A percentile compares a stretch with the other conserved stretches of the same genome.
Evolutionary conservation across 2,797 vertebrate species (phyloP).

Genomic region (Sebastes nivosus): DNA sequence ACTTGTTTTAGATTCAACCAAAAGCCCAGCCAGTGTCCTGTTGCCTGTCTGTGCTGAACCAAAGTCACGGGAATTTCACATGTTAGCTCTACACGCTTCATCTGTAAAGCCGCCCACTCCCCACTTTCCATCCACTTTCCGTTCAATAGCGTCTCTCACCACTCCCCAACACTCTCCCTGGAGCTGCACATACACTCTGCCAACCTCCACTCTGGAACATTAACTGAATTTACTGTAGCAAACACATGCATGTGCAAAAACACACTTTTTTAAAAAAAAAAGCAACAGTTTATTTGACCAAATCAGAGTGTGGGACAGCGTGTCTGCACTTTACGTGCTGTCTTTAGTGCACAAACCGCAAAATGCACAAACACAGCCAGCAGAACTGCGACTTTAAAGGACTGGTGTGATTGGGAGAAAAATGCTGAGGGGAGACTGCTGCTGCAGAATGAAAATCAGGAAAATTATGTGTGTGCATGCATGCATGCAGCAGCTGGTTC

Average conservation of each 20-base stretch:
- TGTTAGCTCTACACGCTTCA: constrained; percentile 30
- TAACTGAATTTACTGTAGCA: constrained; percentile 21
- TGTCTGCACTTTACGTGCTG: background rate
- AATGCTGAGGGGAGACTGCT: constrained; percentile 30
- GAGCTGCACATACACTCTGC: constrained; percentile 33
- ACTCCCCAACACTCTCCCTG: constrained; percentile 12
- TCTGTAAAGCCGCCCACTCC: constrained; percentile 57
- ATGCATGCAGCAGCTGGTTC: constrained; percentile 61
- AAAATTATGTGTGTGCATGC: constrained; percentile 7
- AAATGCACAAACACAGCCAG: constrained; percentile 34
- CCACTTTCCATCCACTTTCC: constrained; percentile 56
- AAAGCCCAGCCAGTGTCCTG: background rate
- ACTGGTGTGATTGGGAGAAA: constrained; percentile 30
- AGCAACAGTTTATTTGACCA: constrained; percentile 35
- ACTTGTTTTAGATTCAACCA: background rate
- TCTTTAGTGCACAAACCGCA: constrained; percentile 13
- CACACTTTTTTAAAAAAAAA: background rate
- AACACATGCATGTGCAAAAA: constrained; percentile 19
- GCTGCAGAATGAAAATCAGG: constrained; percentile 58
- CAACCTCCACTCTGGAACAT: constrained; percentile 39
- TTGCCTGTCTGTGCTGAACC: constrained; percentile 9
- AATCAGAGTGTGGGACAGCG: constrained; percentile 24
- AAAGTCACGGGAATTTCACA: constrained; percentile 44
- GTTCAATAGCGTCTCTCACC: constrained; percentile 45
- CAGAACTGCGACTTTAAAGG: constrained; percentile 37